Percentiles rank a stretch among this genome's conserved stretches.
Evolutionary conservation across 2,113 vertebrate genomes (phyloP).

Genomic region (Neodon shergylaensis): DNA sequence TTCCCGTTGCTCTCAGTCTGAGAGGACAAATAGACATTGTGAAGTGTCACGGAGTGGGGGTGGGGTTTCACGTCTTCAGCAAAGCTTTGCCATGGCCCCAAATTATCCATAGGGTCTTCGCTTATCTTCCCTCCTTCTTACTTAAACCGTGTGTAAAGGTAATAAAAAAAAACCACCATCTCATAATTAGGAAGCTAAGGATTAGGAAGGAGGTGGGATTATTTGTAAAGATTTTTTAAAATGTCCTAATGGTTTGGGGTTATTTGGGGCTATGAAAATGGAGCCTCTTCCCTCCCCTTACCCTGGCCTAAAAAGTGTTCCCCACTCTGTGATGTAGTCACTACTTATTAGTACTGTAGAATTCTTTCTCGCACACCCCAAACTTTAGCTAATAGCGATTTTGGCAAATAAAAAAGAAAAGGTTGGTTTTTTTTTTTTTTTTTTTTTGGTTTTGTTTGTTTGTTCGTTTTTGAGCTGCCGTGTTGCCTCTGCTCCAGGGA

Average conservation of each 20-base stretch:
- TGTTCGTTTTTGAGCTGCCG: background rate
- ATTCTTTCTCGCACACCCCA: background rate
- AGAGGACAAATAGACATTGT: background rate
- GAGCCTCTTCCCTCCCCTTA: accelerated
- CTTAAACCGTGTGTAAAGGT: constrained; percentile 10
- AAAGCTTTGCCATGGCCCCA: constrained; percentile 37
- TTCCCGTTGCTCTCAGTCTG: background rate
- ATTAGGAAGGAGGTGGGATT: constrained; percentile 33
- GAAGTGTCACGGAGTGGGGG: background rate
- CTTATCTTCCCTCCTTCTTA: constrained; percentile 15
- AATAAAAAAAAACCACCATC: constrained; percentile 58
- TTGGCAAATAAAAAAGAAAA: background rate
- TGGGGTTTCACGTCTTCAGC: constrained; percentile 8
- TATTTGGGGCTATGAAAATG: background rate
- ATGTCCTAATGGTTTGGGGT: background rate
- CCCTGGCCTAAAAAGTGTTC: background rate
- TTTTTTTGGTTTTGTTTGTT: background rate
- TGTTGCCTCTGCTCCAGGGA: background rate
- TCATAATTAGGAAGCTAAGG: constrained; percentile 22
- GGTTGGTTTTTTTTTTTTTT: background rate
- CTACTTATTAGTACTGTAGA: background rate
- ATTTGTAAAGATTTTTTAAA: background rate
- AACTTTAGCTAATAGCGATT: background rate
- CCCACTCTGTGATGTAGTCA: background rate
- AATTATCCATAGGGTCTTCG: constrained; percentile 38